Evolutionary conservation across 2,888 invertebrate genomes (phyloP).

Genomic region (Pasiphila rectangulata): DNA sequence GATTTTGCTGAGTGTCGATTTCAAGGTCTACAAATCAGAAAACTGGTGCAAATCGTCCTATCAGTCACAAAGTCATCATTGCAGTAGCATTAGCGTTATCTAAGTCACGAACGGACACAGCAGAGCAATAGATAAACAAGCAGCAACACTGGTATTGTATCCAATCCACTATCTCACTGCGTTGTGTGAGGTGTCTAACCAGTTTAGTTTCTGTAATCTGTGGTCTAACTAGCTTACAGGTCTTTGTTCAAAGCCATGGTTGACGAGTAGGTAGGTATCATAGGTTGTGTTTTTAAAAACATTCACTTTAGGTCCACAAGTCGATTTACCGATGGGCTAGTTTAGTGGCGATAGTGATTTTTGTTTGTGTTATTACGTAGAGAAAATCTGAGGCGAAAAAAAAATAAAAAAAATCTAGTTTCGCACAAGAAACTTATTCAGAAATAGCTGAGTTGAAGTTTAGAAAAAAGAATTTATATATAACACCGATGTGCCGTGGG

Average conservation of each 20-base stretch:
- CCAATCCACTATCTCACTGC: neutral
- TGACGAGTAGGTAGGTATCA: neutral
- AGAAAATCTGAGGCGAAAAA: too few relatives aligned
- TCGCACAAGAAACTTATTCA: too few relatives aligned
- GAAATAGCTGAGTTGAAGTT: too few relatives aligned
- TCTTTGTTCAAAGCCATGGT: neutral
- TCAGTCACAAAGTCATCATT: slow-evolving; percentile 5
- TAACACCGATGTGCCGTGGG: too few relatives aligned
- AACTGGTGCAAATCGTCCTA: neutral
- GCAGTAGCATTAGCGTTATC: slow-evolving; percentile 33
- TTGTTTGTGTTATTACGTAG: too few relatives aligned
- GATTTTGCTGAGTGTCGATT: neutral
- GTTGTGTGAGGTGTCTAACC: neutral
- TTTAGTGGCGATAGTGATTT: too few relatives aligned
- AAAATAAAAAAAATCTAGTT: too few relatives aligned
- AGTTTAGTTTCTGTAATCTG: too few relatives aligned
- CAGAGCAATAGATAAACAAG: slow-evolving; percentile 38
- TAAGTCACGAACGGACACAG: slow-evolving; percentile 47
- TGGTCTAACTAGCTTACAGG: neutral
- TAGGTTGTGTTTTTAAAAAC: too few relatives aligned
- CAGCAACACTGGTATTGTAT: slow-evolving; percentile 7
- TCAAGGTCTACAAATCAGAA: neutral
- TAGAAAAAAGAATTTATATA: too few relatives aligned
- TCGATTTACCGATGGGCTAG: neutral
- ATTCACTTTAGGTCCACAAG: too few relatives aligned